Conservation (phyloP, 2,113 vertebrate genomes). For the Eurypyga helias region DNA sequence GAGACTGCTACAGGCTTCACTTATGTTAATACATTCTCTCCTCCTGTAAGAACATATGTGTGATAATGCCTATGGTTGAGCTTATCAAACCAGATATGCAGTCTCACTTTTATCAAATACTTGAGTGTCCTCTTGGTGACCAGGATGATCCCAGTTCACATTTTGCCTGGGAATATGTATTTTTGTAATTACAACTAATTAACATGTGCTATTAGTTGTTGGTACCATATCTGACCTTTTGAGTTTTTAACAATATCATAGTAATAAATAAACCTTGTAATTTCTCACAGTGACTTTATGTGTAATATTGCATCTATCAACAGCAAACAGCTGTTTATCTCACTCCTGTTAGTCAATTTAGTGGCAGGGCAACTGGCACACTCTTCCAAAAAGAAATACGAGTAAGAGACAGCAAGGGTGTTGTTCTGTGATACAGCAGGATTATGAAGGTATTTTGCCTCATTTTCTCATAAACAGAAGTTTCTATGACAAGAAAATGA, state of each 20-base stretch:
- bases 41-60: not conserved
- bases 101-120: not conserved
- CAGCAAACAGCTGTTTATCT: constrained; percentile 9
- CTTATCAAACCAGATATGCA: not conserved
- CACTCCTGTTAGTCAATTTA: not conserved
- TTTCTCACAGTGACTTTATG: not conserved
- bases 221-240: not conserved
- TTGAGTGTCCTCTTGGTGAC: not conserved
- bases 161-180: not conserved
- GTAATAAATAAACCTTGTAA: constrained; percentile 15
- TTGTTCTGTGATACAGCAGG: not conserved
- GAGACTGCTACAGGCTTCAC: constrained; percentile 53
- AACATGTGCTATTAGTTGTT: not conserved
- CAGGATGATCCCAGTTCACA: not conserved
- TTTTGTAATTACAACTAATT: not conserved
- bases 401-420: not conserved
- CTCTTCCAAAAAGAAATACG: not conserved
- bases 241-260: not conserved
- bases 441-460: not conserved
- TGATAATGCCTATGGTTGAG: not conserved
- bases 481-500: not conserved
- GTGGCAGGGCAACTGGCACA: not conserved
- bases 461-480: not conserved
- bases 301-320: not conserved
- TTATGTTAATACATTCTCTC: constrained; percentile 14